A percentile compares a stretch with the other conserved stretches of the same genome.
These are phyloP conservation scores for western clawed frog (Xenopus tropicalis) DNA, from an alignment of 2,113 vertebrate species.

Conservation along the genomic window UCB_Xtro_10.0 CM004445.2:102956501-102957000, in stretches of 20 bases:
- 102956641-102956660: constrained; percentile 35
- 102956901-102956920: no score
- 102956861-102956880: no score
- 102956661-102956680: background rate
- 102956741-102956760: constrained; percentile 11
- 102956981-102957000: no score
- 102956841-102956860: no score
- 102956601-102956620: constrained; percentile 19
- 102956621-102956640: constrained; percentile 3
- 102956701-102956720: constrained; percentile 5
- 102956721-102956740: constrained; percentile 12
- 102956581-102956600: constrained; percentile 35
- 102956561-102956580: constrained; percentile 24
- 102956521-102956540: constrained; percentile 22
- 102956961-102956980: no score
- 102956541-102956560: background rate
- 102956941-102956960: no score
- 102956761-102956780: background rate
- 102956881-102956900: no score
- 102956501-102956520: constrained; percentile 11
- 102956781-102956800: no score
- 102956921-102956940: no score
- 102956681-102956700: constrained; percentile 16
- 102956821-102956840: constrained; percentile 3
- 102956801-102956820: background rate